phyloP scores from a whole-genome alignment of 2,113 vertebrate species.

The Pteruthius melanotis region DNA sequence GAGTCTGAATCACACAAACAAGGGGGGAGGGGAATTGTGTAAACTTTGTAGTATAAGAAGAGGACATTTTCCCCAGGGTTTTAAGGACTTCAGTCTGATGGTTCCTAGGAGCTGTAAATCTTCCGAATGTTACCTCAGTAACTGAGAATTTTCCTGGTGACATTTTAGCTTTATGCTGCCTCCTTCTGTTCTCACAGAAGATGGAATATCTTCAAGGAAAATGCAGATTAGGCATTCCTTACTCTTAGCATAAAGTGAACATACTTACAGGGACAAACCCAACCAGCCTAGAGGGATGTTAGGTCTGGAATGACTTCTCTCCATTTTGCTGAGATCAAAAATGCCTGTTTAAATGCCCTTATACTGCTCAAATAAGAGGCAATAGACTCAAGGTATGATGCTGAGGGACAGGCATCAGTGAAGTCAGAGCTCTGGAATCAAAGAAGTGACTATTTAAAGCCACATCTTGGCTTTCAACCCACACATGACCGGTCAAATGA shows the following conservation, averaged over 20 bases:
- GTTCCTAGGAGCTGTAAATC: not conserved
- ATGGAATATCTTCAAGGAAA: not conserved
- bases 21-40: not conserved
- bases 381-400: not conserved
- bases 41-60: constrained; percentile 1
- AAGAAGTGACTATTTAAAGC: not conserved
- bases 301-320: not conserved
- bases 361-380: not conserved
- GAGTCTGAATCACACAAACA: constrained; percentile 31
- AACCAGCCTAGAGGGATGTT: too few relatives aligned
- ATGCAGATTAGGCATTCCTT: not conserved
- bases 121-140: not conserved
- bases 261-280: too few relatives aligned
- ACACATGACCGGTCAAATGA: not conserved
- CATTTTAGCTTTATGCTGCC: not conserved
- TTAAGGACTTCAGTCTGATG: not conserved
- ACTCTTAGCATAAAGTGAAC: not conserved
- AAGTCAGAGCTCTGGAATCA: not conserved
- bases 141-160: not conserved
- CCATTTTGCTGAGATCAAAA: not conserved
- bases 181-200: not conserved
- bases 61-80: not conserved
- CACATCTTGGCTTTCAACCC: not conserved
- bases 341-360: not conserved
- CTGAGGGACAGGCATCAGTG: not conserved